These are phyloP conservation scores for Galleria mellonella DNA, from an alignment of 1,140 invertebrate species.

Conservation along the genomic window DNA sequence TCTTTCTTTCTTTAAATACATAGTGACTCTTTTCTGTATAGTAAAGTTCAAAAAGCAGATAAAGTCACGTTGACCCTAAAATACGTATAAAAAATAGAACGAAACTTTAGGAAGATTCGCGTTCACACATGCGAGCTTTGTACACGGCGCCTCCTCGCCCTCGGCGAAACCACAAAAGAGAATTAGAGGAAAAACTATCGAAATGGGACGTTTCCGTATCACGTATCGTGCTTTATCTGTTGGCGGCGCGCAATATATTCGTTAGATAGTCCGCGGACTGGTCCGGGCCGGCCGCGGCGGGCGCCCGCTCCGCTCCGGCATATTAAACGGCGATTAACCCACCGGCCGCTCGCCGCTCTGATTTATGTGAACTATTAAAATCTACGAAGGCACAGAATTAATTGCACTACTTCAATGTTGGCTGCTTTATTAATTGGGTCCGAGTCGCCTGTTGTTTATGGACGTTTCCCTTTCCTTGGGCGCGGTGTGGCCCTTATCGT, in stretches of 20 bases:
- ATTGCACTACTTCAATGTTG: slow-evolving; percentile 65
- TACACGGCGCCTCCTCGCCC: too few species aligned
- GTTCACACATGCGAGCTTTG: background rate
- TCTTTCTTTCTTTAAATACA: too few species aligned
- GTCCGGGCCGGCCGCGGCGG: slow-evolving; percentile 19
- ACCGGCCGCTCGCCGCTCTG: slow-evolving; percentile 53
- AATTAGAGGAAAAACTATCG: slow-evolving; percentile 15
- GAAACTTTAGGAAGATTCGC: background rate
- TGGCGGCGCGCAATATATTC: slow-evolving; percentile 33
- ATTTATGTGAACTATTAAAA: slow-evolving; percentile 73
- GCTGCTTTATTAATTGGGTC: slow-evolving; percentile 68
- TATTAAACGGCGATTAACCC: slow-evolving; percentile 69
- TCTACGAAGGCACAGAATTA: slow-evolving; percentile 69
- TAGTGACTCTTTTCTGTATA: too few species aligned
- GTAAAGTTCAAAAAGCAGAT: too few species aligned
- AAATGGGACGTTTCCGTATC: slow-evolving; percentile 25
- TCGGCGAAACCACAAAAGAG: slow-evolving; percentile 1
- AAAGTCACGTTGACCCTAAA: too few species aligned
- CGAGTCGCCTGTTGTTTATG: slow-evolving; percentile 66
- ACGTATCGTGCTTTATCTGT: slow-evolving; percentile 50
- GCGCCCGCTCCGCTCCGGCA: slow-evolving; percentile 26
- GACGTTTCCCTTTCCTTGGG: slow-evolving; percentile 56
- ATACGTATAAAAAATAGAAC: too few species aligned
- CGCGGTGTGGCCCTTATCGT: slow-evolving; percentile 46
- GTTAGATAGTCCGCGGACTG: slow-evolving; percentile 32